Evolutionary conservation across 2,113 vertebrate genomes (phyloP), one percentile per base, ranked within the genome.

Genomic region (Ciconia boyciana): DNA sequence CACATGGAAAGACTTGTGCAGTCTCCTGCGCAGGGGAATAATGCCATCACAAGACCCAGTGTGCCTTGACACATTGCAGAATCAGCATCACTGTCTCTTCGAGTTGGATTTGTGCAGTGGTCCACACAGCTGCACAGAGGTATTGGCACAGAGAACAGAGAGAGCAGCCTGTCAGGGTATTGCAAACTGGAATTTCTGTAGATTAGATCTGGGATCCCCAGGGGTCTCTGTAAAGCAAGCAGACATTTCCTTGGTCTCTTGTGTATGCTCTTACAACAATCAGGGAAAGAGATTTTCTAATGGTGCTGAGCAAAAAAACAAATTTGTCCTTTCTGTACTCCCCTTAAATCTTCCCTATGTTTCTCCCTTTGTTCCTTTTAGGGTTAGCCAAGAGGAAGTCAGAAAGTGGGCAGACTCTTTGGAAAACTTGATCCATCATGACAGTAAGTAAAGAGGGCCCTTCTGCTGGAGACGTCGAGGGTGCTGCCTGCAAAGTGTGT

Each of bases 381-480:
- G 99, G 93, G 88, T 97, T 58, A 97, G 98, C 52, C 97, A 96
- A 71, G 97, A 98, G 28, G 99, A 99, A 96, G 97, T 98, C 71
- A 98, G 98, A 82, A 99, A 99, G 96, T 99, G 99, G 99, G 99
- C 98, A 92, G 98, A 99, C 86, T 99, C 99, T 10, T 98, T 99
- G 98, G 98, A 98, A 96, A 98, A 98, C 58, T 87, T 99, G 89
- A 98, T 99, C 74, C 98, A 90, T 90, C 98, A 98, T 89, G 98
- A 99, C 69, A 97, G 99, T 99, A 97, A 99, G 99, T 98, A 61
- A 85, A 80, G 61, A 44, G 61, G 16, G 36, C 24, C 13, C 24
- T 74, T 70, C 12, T 6, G 39, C 20, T 57, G 57, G 32, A 26
- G 31, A 10, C 36, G 39, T 8, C 55, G 58, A 25, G 54, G 64